These are phyloP conservation scores for Athene cunicularia DNA, from an alignment of 2,113 vertebrate genomes.

Conservation along the genomic window DNA sequence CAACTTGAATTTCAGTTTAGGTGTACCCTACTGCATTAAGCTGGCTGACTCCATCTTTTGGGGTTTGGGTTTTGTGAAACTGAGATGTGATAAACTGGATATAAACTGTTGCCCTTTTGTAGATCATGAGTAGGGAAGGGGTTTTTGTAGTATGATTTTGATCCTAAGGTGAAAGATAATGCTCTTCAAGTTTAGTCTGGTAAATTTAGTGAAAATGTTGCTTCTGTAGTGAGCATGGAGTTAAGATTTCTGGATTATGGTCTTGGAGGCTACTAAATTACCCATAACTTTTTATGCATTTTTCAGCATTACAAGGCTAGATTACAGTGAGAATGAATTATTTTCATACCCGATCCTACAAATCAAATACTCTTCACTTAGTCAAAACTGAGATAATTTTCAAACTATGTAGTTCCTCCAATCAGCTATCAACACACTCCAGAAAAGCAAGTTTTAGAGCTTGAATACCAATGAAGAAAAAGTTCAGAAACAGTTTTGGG, in stretches of 20 bases:
- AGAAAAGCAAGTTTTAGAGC: background rate
- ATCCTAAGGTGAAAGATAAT: background rate
- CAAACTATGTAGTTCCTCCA: background rate
- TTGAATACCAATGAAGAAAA: slow-evolving; percentile 12
- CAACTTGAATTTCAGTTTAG: background rate
- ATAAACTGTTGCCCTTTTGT: background rate
- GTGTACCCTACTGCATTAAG: background rate
- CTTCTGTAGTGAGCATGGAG: background rate
- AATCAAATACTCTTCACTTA: background rate
- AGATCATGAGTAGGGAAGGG: background rate
- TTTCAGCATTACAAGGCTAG: background rate
- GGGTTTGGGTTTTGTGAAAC: background rate
- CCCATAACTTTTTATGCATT: background rate
- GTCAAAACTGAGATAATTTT: background rate
- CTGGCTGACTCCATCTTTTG: background rate
- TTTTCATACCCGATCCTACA: background rate
- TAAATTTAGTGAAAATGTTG: background rate
- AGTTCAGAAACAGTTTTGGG: background rate
- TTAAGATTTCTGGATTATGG: background rate
- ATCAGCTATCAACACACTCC: background rate
- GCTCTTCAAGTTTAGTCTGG: background rate
- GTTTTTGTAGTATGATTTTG: background rate
- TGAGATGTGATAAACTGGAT: background rate
- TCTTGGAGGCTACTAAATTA: background rate
- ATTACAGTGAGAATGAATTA: background rate